A percentile compares a stretch with the other conserved stretches of the same genome.
Conservation (phyloP, 92 coral and sea anemone genomes). For the Montipora capitata region DNA sequence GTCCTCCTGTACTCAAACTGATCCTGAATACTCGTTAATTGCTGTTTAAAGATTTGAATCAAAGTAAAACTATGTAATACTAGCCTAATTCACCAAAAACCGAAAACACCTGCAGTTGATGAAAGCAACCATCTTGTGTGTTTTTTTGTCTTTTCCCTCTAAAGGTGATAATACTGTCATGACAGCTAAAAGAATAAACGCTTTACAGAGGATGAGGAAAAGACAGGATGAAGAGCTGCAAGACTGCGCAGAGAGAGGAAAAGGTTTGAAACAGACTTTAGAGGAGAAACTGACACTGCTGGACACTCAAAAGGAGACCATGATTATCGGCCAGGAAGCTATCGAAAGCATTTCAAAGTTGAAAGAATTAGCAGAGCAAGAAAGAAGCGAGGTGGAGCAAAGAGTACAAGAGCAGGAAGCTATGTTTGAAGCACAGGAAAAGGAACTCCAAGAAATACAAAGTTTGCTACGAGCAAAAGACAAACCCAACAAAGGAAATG, state of each 20-base stretch:
- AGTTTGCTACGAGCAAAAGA: constrained; percentile 24
- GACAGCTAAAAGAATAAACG: constrained; percentile 47
- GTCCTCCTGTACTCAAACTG: too few species aligned
- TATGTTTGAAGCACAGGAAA: constrained; percentile 65
- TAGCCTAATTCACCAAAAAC: too few species aligned
- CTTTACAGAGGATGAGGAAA: constrained; percentile 60
- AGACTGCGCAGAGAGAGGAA: constrained; percentile 54
- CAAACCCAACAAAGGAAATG: constrained; percentile 16
- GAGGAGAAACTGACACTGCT: constrained; percentile 69
- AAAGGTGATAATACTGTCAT: constrained; percentile 8
- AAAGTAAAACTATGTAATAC: too few species aligned
- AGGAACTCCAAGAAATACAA: constrained; percentile 62
- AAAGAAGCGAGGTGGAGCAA: constrained; percentile 68
- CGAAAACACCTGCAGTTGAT: not conserved
- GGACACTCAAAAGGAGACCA: constrained; percentile 79
- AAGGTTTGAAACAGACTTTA: constrained; percentile 55
- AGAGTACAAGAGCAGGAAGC: constrained; percentile 73
- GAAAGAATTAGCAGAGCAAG: constrained; percentile 44
- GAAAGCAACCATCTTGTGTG: not conserved
- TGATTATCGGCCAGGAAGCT: constrained; percentile 72
- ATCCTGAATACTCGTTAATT: too few species aligned
- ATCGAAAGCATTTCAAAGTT: constrained; percentile 64
- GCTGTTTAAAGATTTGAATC: too few species aligned
- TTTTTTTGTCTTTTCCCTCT: not conserved
- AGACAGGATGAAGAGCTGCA: constrained; percentile 76